Evolutionary conservation across 2,888 invertebrate species (phyloP).

Genomic region (Tetheella fluctuosa): DNA sequence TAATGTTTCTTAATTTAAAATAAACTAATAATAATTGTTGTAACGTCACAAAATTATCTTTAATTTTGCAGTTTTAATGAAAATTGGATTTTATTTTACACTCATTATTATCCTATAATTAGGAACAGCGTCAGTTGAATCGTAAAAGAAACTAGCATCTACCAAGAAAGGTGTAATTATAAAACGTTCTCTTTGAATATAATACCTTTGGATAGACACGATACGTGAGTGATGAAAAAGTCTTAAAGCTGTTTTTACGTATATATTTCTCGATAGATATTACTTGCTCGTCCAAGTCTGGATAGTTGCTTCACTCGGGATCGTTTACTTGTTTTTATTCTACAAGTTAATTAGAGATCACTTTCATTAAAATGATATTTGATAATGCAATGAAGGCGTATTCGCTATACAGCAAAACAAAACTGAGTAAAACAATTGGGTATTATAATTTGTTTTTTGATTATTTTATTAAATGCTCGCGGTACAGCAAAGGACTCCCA

Average conservation of each 20-base stretch:
- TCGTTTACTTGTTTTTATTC: not conserved
- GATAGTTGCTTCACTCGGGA: not conserved
- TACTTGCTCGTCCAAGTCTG: not conserved
- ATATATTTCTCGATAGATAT: not conserved
- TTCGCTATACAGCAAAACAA: too few relatives aligned
- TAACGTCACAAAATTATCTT: not conserved
- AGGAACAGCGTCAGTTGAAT: not conserved
- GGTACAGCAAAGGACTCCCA: too few relatives aligned
- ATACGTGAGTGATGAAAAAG: conserved; percentile 1
- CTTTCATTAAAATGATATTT: not conserved
- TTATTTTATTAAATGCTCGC: too few relatives aligned
- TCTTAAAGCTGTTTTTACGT: not conserved
- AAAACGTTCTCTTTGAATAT: conserved; percentile 32
- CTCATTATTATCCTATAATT: not conserved
- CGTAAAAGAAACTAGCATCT: conserved; percentile 6
- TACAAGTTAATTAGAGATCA: not conserved
- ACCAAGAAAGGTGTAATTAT: conserved; percentile 33
- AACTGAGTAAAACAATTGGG: too few relatives aligned
- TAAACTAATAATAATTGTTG: not conserved
- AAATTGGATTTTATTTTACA: conserved; percentile 1
- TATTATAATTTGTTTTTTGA: too few relatives aligned
- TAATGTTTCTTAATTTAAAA: not conserved
- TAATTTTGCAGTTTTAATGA: not conserved
- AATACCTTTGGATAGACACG: conserved; percentile 16
- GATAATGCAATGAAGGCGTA: not conserved